These are phyloP conservation scores for Sesamia nonagrioides DNA, from an alignment of 1,140 invertebrate genomes.

Conservation along the genomic window DNA sequence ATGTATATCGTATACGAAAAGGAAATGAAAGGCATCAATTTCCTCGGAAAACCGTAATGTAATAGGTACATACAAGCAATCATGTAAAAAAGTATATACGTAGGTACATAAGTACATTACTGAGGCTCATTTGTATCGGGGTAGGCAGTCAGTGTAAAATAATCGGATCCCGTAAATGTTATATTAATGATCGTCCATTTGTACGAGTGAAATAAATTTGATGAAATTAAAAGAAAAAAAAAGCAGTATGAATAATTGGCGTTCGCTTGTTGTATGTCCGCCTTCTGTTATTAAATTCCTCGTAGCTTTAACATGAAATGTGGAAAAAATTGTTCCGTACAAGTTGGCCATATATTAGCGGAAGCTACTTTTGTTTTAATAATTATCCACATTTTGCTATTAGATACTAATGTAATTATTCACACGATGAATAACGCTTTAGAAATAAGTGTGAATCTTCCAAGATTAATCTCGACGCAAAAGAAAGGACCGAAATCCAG, in stretches of 20 bases:
- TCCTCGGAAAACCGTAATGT: slow-evolving; percentile 22
- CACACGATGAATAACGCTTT: not conserved
- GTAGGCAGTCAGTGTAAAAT: slow-evolving; percentile 52
- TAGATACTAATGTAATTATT: not conserved
- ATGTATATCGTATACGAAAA: not conserved
- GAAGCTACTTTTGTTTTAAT: not conserved
- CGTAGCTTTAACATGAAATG: slow-evolving; percentile 44
- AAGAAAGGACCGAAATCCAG: too few relatives aligned
- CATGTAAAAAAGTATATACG: slow-evolving; percentile 8
- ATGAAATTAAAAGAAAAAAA: slow-evolving; percentile 69
- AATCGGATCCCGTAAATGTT: slow-evolving; percentile 62
- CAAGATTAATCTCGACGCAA: too few relatives aligned
- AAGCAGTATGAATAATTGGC: slow-evolving; percentile 60
- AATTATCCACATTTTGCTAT: not conserved
- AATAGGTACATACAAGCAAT: slow-evolving; percentile 35
- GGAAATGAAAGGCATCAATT: slow-evolving; percentile 47
- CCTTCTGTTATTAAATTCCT: slow-evolving; percentile 46
- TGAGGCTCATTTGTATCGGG: slow-evolving; percentile 38
- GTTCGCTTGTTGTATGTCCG: slow-evolving; percentile 43
- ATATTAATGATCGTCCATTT: slow-evolving; percentile 66
- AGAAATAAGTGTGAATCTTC: not conserved
- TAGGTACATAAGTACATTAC: slow-evolving; percentile 30
- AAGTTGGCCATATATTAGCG: slow-evolving; percentile 26
- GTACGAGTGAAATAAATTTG: slow-evolving; percentile 73
- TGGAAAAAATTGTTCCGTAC: slow-evolving; percentile 37